phyloP scores from a whole-genome alignment of 92 coral and sea anemone species.

The Meandrina meandrites region DNA sequence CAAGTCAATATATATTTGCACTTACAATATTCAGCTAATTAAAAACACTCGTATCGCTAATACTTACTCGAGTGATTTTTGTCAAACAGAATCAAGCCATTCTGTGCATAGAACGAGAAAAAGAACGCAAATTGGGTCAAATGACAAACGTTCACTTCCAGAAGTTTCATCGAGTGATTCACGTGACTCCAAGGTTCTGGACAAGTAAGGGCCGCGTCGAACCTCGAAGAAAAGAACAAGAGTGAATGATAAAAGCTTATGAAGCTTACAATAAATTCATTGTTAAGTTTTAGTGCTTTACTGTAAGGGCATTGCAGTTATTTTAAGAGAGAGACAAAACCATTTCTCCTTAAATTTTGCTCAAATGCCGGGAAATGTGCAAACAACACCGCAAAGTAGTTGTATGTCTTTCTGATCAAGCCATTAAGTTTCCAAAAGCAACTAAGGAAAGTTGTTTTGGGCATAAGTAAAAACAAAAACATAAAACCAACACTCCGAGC shows the following conservation, averaged over 20 bases:
- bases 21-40: too few species aligned
- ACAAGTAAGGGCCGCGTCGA: slow-evolving; percentile 86
- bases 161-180: slow-evolving; percentile 70
- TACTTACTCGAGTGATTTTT: slow-evolving; percentile 60
- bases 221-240: slow-evolving; percentile 48
- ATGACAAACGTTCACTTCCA: slow-evolving; percentile 81
- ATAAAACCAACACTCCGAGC: too few species aligned
- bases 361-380: too few species aligned
- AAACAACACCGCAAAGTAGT: too few species aligned
- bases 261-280: too few species aligned
- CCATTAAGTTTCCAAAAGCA: background rate
- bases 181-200: slow-evolving; percentile 88
- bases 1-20: background rate
- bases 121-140: slow-evolving; percentile 87
- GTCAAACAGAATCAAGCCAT: slow-evolving; percentile 68
- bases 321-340: too few species aligned
- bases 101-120: slow-evolving; percentile 72
- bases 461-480: too few species aligned
- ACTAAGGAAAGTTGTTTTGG: background rate
- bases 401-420: background rate
- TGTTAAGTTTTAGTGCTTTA: too few species aligned
- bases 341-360: too few species aligned
- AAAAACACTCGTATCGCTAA: too few species aligned
- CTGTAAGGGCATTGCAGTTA: too few species aligned
- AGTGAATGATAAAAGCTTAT: background rate